A percentile compares a stretch with the other conserved stretches of the same genome.
Evolutionary conservation across 2,888 invertebrate genomes (phyloP).

Genomic region (Drosophila mulleri): DNA sequence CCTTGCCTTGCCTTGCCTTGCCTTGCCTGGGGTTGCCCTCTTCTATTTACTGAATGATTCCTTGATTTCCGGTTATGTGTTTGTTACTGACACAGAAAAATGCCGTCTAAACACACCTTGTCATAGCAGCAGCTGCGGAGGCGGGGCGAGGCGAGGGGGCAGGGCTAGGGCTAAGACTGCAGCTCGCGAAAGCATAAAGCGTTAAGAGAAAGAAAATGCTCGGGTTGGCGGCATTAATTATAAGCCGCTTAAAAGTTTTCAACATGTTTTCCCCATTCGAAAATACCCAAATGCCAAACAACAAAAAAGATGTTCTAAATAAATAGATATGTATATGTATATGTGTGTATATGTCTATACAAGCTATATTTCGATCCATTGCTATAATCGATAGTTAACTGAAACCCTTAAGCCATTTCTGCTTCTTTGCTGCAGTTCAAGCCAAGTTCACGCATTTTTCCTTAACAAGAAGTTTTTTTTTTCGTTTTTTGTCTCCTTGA

Average conservation of each 20-base stretch:
- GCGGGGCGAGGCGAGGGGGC: neutral
- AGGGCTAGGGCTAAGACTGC: constrained; percentile 19
- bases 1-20: constrained; percentile 7
- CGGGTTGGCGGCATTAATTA: constrained; percentile 73
- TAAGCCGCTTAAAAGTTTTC: constrained; percentile 82
- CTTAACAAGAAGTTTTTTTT: constrained; percentile 1
- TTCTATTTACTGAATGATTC: constrained; percentile 31
- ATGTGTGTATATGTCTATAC: neutral
- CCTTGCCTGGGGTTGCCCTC: constrained; percentile 5
- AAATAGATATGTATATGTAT: neutral
- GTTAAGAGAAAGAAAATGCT: constrained; percentile 80
- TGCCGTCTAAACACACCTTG: constrained; percentile 14
- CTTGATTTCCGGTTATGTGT: constrained; percentile 72
- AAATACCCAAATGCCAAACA: constrained; percentile 27
- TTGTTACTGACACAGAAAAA: constrained; percentile 61
- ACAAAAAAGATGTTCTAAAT: constrained; percentile 21
- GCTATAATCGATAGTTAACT: constrained; percentile 36
- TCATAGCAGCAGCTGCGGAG: neutral
- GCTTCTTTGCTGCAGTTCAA: constrained; percentile 10
- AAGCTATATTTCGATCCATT: neutral
- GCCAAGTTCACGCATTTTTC: neutral
- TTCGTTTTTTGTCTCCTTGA: neutral
- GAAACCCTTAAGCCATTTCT: constrained; percentile 20
- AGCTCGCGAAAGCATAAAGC: constrained; percentile 54
- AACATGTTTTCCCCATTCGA: constrained; percentile 72